Conservation (phyloP, 2,797 vertebrate species). For the Telmatherina bonti region DNA sequence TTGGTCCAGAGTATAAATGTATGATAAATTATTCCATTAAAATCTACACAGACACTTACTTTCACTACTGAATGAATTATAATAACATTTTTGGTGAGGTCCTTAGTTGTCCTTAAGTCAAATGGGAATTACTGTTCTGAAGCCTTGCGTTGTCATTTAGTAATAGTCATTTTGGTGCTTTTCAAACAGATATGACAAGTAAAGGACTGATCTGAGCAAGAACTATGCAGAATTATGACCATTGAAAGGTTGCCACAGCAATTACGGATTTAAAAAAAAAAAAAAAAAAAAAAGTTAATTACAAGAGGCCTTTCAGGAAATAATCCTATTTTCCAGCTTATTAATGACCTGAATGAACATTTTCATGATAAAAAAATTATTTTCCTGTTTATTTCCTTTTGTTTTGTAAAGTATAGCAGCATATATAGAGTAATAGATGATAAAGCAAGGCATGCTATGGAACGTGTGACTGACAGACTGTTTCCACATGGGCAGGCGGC, state of each 20-base stretch:
- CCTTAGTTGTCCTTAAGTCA: background rate
- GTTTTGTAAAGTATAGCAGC: background rate
- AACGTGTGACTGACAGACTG: background rate
- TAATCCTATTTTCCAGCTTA: too few species aligned
- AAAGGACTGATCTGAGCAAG: background rate
- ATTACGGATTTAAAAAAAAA: background rate
- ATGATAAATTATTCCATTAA: background rate
- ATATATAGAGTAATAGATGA: background rate
- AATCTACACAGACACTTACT: background rate
- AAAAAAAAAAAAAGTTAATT: too few species aligned
- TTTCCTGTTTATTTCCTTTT: background rate
- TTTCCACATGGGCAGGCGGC: background rate
- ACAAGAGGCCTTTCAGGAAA: too few species aligned
- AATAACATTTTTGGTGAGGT: background rate
- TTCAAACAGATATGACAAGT: background rate
- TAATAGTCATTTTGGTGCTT: background rate
- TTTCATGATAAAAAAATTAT: background rate
- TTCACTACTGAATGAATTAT: background rate
- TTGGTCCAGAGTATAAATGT: background rate
- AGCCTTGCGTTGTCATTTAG: background rate
- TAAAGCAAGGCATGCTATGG: background rate
- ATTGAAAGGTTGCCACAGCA: background rate
- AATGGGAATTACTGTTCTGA: background rate
- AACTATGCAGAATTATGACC: background rate
- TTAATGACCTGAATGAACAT: too few species aligned